Evolutionary conservation across 2,797 vertebrate species (phyloP), one percentile per base, ranked within the genome.

Genomic region (Neoniphon sammara): DNA sequence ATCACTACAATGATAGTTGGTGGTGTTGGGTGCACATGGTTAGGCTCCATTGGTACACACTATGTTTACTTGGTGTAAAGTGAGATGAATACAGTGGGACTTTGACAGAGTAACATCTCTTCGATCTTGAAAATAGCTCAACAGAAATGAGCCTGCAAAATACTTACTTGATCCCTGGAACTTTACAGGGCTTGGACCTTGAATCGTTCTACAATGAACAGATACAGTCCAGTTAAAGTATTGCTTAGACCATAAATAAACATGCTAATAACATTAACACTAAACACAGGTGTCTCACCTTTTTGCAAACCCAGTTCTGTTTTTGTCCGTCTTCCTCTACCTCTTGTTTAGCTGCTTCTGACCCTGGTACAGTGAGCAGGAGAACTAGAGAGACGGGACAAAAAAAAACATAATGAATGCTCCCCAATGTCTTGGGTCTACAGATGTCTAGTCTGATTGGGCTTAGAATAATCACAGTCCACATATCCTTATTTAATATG

Each of bases 161-260:
- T 66, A 96, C 97, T 95, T 89, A 98, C 97, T 96, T 95, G 90
- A 98, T 98, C 88, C 97, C 97, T 9, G 97, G 97, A 84, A 98
- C 96, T 94, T 96, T 96, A 75, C 96, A 96, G 75, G 92, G 95
- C 85, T 97, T 96, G 66, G 95, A 95, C 89, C 95, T 94, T 70
- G 94, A 95, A 84, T 93, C 93, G 66, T 93, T 91, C 96, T 98
- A 73, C 80, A 88, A 34, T 74, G 65, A 52, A 69, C 36, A 55
- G 64, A 65, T n/a, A 17, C 42, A 61, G 27, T 14, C 59, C 23
- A 78, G 55, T 46, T 63, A 30, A 2, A 66, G 15, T 20, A 36
- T 36, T 34, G 0, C 11, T 21, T 5, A n/a, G 21, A 50, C 18
- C 18, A 31, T 8, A 57, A 8, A 65, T 8, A 49, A 62, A 69